Base-by-base conservation (phyloP, 2,113 vertebrate genomes). In the Salvelinus alpinus region DNA sequence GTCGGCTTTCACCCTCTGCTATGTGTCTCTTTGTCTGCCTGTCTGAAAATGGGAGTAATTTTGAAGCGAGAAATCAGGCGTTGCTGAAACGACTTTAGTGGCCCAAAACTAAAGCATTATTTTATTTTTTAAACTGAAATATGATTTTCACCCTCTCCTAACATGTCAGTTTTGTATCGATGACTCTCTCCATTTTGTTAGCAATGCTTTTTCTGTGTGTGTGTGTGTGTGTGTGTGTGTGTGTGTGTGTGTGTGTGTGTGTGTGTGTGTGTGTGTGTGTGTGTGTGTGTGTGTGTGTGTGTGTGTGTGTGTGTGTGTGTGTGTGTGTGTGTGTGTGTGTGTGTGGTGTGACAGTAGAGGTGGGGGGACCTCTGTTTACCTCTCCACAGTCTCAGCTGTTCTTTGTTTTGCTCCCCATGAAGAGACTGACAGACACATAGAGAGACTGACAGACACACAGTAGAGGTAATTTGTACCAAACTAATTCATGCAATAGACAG, bases 11-110 rank as follows among this genome's bases (percentile, higher is more conserved):
- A 90, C 88, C 91, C 90, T 91, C 88, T 91, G 67, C 87, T 84
- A 84, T 81, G 3, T 74, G 85, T 84, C 87, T 91, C 91, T 92
- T 91, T 94, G 91, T 91, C 91, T 91, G 86, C 88, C 87, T 90
- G 88, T 92, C 88, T 89, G 84, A 88, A 91, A 88, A 93, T 88
- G 62, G 77, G 83, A 85, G 83, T 29, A n/a, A 11, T 81, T 76
- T 77, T 78, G 12, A 54, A 54, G 51, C 14, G 14, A 54, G 51
- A 54, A 54, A 54, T 54, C 14, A 9, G 51, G 13, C 51, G 16
- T 18, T 18, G 14, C 16, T 54, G 51, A 54, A 54, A 18, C 4
- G 16, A 18, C 16, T 54, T 54, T 1, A 18, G 16, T 54, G 51
- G 51, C 13, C 14, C 14, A 54, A 18, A 14, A 18, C 14, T 18